Evolutionary conservation across 1,140 invertebrate genomes (phyloP), one percentile per base, ranked within the genome.

Genomic region (Prorops nasuta): DNA sequence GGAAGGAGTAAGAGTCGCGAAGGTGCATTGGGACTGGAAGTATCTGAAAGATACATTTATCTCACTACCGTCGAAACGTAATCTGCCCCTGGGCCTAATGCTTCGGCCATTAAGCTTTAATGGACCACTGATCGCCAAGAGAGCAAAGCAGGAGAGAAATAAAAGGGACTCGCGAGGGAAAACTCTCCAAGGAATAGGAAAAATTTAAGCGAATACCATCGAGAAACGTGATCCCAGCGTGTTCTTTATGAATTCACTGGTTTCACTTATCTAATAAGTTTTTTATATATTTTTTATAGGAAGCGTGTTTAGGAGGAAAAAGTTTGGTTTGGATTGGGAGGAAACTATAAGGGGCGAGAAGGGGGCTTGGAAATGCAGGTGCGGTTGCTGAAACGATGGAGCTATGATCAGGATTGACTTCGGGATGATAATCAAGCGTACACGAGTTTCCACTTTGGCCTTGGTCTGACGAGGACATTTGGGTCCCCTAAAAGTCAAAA

Each of bases 371-470:
- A n/a, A n/a, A n/a, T n/a, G n/a, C 48, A 44, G 58, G 22, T 24
- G 6, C 39, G 50, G 39, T 52, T n/a, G 41, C 14, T 31, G 50
- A 37, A 38, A 28, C 38, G 55, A 63, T 58, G 50, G 22, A 42
- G 45, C 51, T 44, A 51, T 71, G 72, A 78, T 77, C 68, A 71
- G 68, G 68, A 77, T 76, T 74, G 76, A 77, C 72, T 74, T 56
- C 54, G 58, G 60, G 67, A 75, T 74, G 66, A 76, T 75, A 76
- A 76, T 76, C 72, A 64, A 64, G 68, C 64, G 67, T 72, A 78
- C 74, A 78, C 64, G 76, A 60, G 63, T 76, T 76, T 76, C 71
- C 72, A 78, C 74, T 78, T 74, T 71, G 43, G 37, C 43, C 52
- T 18, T 45, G 42, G 51, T 44, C n/a, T n/a, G 24, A 51, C 49